Evolutionary conservation across 2,113 vertebrate species (phyloP).

Genomic region (Synodontis membranacea): DNA sequence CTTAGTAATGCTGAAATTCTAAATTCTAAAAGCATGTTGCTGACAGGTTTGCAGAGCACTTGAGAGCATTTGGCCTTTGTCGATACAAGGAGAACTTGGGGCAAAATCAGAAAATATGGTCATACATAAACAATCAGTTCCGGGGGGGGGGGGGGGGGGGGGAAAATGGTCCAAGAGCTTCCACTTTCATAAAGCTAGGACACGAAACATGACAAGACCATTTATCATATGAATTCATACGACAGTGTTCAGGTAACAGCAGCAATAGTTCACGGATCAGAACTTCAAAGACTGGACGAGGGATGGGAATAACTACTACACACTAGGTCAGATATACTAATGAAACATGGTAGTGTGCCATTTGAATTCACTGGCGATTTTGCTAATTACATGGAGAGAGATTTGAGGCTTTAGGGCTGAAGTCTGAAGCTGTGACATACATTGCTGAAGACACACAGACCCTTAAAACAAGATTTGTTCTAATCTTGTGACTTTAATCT

Average conservation of each 20-base stretch:
- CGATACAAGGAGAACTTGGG: too few relatives aligned
- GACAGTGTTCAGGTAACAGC: not conserved
- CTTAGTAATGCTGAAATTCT: not conserved
- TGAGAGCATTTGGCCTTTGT: too few relatives aligned
- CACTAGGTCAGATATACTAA: not conserved
- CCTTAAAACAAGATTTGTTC: not conserved
- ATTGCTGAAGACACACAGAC: not conserved
- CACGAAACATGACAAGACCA: not conserved
- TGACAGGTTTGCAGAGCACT: too few relatives aligned
- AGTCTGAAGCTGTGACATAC: not conserved
- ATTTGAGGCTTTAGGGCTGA: not conserved
- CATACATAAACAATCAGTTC: too few relatives aligned
- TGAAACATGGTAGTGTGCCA: not conserved
- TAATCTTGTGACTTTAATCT: not conserved
- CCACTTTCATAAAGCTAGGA: not conserved
- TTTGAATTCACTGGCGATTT: not conserved
- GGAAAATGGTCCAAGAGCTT: not conserved
- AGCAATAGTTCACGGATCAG: not conserved
- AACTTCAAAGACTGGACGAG: not conserved
- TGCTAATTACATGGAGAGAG: not conserved
- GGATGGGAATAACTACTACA: not conserved
- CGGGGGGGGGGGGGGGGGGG: too few relatives aligned
- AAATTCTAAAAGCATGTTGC: not conserved
- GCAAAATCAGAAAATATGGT: too few relatives aligned
- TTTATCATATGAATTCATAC: not conserved